Evolutionary conservation across 2,113 vertebrate species (phyloP).

Genomic region (Jacana jacana): DNA sequence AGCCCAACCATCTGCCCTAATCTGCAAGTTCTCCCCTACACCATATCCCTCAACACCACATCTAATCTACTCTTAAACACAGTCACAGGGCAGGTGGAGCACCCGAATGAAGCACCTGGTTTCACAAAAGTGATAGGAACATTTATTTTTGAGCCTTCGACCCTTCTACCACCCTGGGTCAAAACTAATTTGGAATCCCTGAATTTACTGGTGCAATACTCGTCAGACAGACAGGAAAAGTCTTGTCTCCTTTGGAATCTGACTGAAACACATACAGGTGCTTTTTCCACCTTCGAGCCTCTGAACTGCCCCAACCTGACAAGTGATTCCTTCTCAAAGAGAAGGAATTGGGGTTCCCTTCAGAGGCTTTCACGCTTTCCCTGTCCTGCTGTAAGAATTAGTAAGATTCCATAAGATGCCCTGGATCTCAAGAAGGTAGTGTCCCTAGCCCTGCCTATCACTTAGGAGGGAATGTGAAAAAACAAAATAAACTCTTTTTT

Average conservation of each 20-base stretch:
- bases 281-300: background rate
- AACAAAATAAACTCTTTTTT: accelerated
- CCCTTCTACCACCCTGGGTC: background rate
- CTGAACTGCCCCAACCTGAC: background rate
- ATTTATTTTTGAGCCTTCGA: background rate
- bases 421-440: background rate
- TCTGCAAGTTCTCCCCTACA: too few relatives aligned
- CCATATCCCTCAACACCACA: too few relatives aligned
- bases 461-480: background rate
- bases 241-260: background rate
- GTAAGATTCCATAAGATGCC: background rate
- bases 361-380: background rate
- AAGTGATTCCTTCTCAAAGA: background rate
- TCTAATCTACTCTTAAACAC: too few relatives aligned
- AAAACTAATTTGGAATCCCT: background rate
- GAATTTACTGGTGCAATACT: background rate
- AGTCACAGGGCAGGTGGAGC: too few relatives aligned
- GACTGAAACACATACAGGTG: background rate
- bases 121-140: background rate
- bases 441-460: background rate
- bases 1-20: too few relatives aligned
- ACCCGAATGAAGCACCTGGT: background rate
- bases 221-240: background rate
- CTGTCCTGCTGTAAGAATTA: background rate
- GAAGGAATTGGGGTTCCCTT: background rate